Evolutionary conservation across 2,797 vertebrate genomes (phyloP).

Genomic region (Vipera ursinii): DNA sequence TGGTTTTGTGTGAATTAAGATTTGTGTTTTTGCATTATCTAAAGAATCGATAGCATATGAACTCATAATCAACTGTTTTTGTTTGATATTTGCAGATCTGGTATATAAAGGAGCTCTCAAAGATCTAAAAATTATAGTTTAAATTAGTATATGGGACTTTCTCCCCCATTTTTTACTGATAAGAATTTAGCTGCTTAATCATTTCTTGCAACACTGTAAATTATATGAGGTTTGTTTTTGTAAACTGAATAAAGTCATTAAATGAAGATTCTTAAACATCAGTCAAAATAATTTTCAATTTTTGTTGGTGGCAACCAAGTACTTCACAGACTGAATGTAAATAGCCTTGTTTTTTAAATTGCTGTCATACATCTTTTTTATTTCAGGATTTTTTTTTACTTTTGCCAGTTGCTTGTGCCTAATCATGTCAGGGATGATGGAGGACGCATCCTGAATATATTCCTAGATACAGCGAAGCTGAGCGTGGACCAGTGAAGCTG

Average conservation of each 20-base stretch:
- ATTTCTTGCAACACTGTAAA: neutral
- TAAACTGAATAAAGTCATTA: slow-evolving; percentile 11
- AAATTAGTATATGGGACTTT: slow-evolving; percentile 44
- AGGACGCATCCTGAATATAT: neutral
- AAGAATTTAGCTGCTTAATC: slow-evolving; percentile 26
- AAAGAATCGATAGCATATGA: slow-evolving; percentile 53
- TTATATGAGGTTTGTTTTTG: neutral
- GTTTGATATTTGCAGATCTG: neutral
- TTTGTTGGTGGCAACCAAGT: neutral
- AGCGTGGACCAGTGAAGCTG: neutral
- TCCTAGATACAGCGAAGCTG: neutral
- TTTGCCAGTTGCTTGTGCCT: neutral
- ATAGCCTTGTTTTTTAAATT: neutral
- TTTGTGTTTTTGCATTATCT: slow-evolving; percentile 39
- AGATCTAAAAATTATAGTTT: slow-evolving; percentile 32
- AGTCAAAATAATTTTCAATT: neutral
- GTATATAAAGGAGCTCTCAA: neutral
- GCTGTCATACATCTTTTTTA: neutral
- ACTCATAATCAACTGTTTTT: slow-evolving; percentile 41
- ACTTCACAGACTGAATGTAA: neutral
- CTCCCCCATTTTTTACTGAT: slow-evolving; percentile 14
- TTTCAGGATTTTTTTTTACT: neutral
- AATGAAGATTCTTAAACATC: neutral
- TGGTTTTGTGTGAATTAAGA: slow-evolving; percentile 33
- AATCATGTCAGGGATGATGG: neutral